A percentile compares a stretch with the other conserved stretches of the same genome.
Evolutionary conservation across 2,888 invertebrate species (phyloP).

Genomic region (Gonocerus acuteangulatus): DNA sequence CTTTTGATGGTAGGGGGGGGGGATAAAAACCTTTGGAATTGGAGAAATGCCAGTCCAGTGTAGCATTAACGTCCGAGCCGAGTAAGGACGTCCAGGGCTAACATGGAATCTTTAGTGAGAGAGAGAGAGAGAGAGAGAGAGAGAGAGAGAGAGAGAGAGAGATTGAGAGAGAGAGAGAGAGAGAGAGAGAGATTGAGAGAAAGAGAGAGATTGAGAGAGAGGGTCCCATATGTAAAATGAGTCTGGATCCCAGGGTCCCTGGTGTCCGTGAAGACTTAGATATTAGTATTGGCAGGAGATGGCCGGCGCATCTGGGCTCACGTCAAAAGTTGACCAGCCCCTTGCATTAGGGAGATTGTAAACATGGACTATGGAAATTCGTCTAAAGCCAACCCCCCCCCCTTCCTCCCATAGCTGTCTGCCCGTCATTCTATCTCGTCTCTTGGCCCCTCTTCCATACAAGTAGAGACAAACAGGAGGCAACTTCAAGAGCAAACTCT

Average conservation of each 20-base stretch:
- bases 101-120: neutral
- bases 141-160: no score
- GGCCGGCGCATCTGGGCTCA: constrained; percentile 12
- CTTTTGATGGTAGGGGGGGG: no score
- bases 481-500: no score
- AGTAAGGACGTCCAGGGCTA: no score
- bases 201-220: neutral
- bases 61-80: no score
- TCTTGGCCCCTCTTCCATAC: no score
- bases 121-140: neutral
- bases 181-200: no score
- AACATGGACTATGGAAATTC: constrained; percentile 21
- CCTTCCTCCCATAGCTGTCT: neutral
- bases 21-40: no score
- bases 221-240: constrained; percentile 3
- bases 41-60: no score
- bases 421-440: neutral
- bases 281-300: constrained; percentile 20
- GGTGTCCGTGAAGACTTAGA: constrained; percentile 6
- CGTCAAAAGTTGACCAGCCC: constrained; percentile 13
- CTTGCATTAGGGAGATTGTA: constrained; percentile 23
- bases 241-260: neutral
- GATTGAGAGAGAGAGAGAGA: no score
- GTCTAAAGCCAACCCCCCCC: neutral
- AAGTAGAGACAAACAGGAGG: no score